Percentiles rank a stretch among this genome's conserved stretches.
Conservation (phyloP, 2,797 vertebrate species). For the Parauchenoglanis punctatus region DNA sequence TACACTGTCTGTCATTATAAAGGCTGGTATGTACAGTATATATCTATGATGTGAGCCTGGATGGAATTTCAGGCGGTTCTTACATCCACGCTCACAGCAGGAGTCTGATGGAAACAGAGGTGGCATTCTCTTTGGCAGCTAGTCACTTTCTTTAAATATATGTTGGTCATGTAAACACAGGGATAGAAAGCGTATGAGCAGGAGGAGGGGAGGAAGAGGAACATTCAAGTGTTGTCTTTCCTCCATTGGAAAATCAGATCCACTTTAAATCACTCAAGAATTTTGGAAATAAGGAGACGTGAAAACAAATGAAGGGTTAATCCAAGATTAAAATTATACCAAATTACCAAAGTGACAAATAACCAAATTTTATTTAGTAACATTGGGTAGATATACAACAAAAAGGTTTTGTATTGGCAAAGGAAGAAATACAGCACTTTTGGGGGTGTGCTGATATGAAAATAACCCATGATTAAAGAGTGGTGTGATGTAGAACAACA, state of each 20-base stretch:
- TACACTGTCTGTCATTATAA: background rate
- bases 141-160: slow-evolving; percentile 15
- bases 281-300: background rate
- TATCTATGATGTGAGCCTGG: background rate
- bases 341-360: background rate
- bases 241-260: background rate
- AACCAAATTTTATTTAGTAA: background rate
- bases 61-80: background rate
- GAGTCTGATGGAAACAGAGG: background rate
- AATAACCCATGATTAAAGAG: background rate
- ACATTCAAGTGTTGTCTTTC: background rate
- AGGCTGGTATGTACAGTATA: background rate
- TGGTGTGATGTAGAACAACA: no score
- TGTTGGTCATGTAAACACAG: background rate
- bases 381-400: background rate
- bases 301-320: background rate
- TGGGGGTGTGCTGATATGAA: background rate
- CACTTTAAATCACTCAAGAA: background rate
- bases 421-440: background rate
- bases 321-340: background rate
- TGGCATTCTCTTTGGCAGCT: background rate
- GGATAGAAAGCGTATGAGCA: background rate
- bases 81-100: background rate
- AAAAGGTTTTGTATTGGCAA: background rate
- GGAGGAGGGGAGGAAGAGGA: background rate